Evolutionary conservation across 1,140 invertebrate genomes (phyloP).

Genomic region (Zaprionus ornatus): DNA sequence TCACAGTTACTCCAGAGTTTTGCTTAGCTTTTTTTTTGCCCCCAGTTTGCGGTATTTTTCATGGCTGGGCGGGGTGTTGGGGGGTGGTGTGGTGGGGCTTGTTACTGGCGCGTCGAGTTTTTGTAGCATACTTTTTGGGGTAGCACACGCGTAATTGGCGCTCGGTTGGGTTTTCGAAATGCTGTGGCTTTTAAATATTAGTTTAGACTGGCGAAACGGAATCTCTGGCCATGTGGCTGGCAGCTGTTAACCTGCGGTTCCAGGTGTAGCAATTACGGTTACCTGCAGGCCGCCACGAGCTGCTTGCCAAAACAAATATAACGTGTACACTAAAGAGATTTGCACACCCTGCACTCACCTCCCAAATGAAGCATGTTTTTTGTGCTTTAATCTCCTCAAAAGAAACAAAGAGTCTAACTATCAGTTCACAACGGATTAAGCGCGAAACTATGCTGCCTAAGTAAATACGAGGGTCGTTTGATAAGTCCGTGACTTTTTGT

Average conservation of each 20-base stretch:
- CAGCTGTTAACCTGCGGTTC: slow-evolving; percentile 38
- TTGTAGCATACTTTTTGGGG: slow-evolving; percentile 42
- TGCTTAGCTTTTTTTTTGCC: slow-evolving; percentile 38
- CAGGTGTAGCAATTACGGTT: slow-evolving; percentile 39
- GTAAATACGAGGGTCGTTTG: no score
- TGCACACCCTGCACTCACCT: background rate
- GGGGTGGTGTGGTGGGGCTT: background rate
- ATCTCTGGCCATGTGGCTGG: slow-evolving; percentile 30
- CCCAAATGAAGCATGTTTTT: background rate
- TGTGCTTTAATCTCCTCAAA: background rate
- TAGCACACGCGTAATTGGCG: slow-evolving; percentile 64
- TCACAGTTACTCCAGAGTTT: background rate
- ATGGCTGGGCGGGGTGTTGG: slow-evolving; percentile 2
- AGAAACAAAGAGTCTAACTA: background rate
- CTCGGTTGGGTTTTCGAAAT: slow-evolving; percentile 52
- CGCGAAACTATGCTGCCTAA: background rate
- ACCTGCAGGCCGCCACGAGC: slow-evolving; percentile 15
- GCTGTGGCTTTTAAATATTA: slow-evolving; percentile 63
- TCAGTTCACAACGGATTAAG: background rate
- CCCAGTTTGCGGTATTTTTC: slow-evolving; percentile 36
- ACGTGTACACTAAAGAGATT: background rate
- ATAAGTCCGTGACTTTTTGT: no score
- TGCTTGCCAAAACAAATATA: slow-evolving; percentile 10
- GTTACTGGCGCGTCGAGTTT: slow-evolving; percentile 31
- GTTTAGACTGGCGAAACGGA: slow-evolving; percentile 28